Conservation (phyloP, 2,797 vertebrate species). For the Perodicticus potto region DNA sequence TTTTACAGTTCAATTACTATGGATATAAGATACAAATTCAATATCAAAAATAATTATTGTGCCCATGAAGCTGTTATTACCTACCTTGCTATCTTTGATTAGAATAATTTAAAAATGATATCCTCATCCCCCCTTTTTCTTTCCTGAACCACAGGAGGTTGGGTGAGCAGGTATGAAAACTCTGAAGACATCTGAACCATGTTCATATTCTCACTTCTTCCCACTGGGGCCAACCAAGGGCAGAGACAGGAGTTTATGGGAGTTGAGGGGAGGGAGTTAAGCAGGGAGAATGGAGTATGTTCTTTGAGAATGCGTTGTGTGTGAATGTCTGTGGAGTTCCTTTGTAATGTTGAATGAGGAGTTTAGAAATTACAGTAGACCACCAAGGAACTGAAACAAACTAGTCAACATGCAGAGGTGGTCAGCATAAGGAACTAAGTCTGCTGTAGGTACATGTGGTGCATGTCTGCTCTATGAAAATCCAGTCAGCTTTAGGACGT, state of each 20-base stretch:
- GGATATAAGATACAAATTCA: slow-evolving; percentile 21
- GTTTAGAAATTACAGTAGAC: background rate
- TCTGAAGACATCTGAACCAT: background rate
- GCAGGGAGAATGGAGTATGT: too few species aligned
- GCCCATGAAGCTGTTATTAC: background rate
- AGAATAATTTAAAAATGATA: background rate
- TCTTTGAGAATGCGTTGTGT: background rate
- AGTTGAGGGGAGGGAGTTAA: background rate
- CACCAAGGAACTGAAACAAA: too few species aligned
- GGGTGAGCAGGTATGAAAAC: background rate
- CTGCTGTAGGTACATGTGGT: too few species aligned
- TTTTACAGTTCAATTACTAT: slow-evolving; percentile 56
- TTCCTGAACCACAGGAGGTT: background rate
- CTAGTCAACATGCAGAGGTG: too few species aligned
- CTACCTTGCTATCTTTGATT: background rate
- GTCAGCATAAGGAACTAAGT: too few species aligned
- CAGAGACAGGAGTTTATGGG: background rate
- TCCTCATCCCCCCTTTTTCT: background rate
- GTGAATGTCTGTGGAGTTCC: background rate
- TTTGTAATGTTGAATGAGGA: background rate
- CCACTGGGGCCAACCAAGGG: background rate
- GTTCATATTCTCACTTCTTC: background rate
- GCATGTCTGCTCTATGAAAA: too few species aligned
- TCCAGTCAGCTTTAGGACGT: too few species aligned
- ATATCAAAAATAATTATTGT: slow-evolving; percentile 50